Evolutionary conservation across 2,113 vertebrate genomes (phyloP), one percentile per base, ranked within the genome.

Genomic region (Anser brachyrhynchus): DNA sequence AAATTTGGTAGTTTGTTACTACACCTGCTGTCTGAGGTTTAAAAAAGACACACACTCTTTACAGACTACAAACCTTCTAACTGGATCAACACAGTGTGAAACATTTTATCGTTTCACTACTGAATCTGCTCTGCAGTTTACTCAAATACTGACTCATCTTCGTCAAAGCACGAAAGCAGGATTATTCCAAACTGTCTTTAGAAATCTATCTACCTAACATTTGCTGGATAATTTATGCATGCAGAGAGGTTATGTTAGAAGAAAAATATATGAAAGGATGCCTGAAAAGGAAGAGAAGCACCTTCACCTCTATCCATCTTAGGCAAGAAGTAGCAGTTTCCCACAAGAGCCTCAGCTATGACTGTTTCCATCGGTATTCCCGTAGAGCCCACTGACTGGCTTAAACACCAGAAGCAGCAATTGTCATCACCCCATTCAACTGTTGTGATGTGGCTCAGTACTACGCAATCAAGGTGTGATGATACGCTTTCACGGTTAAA

Each of bases 1-100:
- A 97, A 97, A 93, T 90, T 94, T 96, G 96, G 89, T 92, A 95
- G 96, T 96, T 97, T 97, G 92, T 97, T 97, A 97, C 97, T 96
- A 93, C 95, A 98, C 97, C 97, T 98, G 98, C 97, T 73, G 44
- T 90, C 92, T 97, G 95, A 97, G 94, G 85, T 81, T 76, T 97
- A 93, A 97, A 97, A 97, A 97, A 98, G 94, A 95, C 80, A 93
- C 69, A 92, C 81, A 81, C 96, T 97, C 97, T 96, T 96, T 96
- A 96, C 89, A 97, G 79, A 79, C 89, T 89, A 92, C 90, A 97
- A 97, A 95, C 87, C 92, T 96, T 94, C 75, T 92, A 95, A 90
- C 71, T 75, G 28, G 58, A 96, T 95, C 84, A 96, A 88, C 90
- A 76, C 3, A 13, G 80, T 4, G 61, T 78, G 77, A 97, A 96